Evolutionary conservation across 2,888 invertebrate genomes (phyloP), one percentile per base, ranked within the genome.

Genomic region (Eledona agricola): DNA sequence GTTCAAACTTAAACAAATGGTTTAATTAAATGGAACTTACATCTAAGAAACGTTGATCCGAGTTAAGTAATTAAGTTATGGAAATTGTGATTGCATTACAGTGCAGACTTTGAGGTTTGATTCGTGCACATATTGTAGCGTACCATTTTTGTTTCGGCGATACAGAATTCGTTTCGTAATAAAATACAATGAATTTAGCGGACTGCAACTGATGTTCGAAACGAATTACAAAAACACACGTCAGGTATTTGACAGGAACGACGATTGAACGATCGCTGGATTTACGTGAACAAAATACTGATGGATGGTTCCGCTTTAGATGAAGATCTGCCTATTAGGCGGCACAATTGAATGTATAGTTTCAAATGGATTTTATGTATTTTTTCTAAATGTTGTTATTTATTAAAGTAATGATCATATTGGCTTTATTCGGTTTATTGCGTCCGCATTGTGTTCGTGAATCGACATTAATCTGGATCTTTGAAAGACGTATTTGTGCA

Each of bases 1-100:
- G 19, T 35, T 19, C 34, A 9, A 35, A 35, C 34, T 35, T 22
- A 22, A 35, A 35, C 34, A 35, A 32, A 32, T 32, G 32, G 19
- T 35, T 9, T 35, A 35, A 19, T 35, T 35, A 35, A 35, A 35
- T 20, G 20, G 13, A 6, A n/a, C n/a, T n/a, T n/a, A n/a, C n/a
- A n/a, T n/a, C n/a, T n/a, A n/a, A 13, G 31, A 16, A 13, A 32
- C 15, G 17, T 16, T 17, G 17, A 32, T 7, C 17, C 17, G 10
- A 32, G 16, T 32, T 16, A 32, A 15, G 17, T 32, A 32, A 9
- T 32, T n/a, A 9, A 16, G 16, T 32, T 32, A n/a, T 4, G 31
- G 17, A 16, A 32, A 32, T 32, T 32, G 17, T 32, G 10, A 32
- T 32, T 32, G 17, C 25, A 25, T 25, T 25, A 29, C 6, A n/a